A percentile compares a stretch with the other conserved stretches of the same genome.
phyloP scores from a whole-genome alignment of 1,140 invertebrate genomes.

The Calliphora vicina region DNA sequence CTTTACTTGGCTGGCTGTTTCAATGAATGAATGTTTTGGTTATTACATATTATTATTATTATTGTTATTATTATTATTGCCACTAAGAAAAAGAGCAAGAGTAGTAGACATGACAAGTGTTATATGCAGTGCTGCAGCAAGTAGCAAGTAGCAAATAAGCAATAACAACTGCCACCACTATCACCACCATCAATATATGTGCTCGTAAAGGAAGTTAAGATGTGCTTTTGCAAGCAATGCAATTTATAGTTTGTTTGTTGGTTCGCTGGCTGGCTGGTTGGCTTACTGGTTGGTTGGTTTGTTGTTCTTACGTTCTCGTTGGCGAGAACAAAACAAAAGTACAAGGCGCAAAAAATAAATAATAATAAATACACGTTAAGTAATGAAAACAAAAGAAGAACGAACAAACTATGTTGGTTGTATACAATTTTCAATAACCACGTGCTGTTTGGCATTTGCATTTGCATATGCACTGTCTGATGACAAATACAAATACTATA shows the following conservation, averaged over 20 bases:
- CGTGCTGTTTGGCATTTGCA: constrained; percentile 1
- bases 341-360: neutral
- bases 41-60: neutral
- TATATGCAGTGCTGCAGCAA: neutral
- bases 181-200: too few relatives aligned
- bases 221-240: neutral
- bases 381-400: neutral
- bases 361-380: neutral
- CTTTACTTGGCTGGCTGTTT: constrained; percentile 32
- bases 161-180: too few relatives aligned
- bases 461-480: neutral
- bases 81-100: neutral
- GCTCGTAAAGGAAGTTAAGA: neutral
- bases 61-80: neutral
- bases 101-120: neutral
- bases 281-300: too few relatives aligned
- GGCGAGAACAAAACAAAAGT: constrained; percentile 1
- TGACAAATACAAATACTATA: neutral
- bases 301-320: too few relatives aligned
- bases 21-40: too few relatives aligned
- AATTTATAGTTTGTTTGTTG: neutral
- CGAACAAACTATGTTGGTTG: neutral
- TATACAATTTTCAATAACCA: neutral
- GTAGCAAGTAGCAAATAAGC: too few relatives aligned
- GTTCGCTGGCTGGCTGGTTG: neutral